A percentile compares a stretch with the other conserved stretches of the same genome.
Conservation (phyloP, 1,140 invertebrate species). For the Platorchestia sp. region DNA sequence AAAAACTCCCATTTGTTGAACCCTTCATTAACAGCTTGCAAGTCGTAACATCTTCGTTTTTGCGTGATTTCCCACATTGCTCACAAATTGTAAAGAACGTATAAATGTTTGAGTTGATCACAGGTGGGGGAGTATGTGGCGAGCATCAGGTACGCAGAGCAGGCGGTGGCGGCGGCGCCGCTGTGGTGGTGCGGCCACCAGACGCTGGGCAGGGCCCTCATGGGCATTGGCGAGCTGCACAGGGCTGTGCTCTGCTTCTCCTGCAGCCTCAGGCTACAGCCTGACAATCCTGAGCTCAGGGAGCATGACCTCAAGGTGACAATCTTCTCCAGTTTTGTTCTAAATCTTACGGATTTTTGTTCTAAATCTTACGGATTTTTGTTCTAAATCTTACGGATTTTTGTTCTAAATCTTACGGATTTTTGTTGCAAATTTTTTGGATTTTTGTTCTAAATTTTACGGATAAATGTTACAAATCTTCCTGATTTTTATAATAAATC, state of each 20-base stretch:
- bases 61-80: too few relatives aligned
- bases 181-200: constrained; percentile 48
- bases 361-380: too few relatives aligned
- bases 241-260: constrained; percentile 54
- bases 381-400: neutral
- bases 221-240: constrained; percentile 35
- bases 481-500: too few relatives aligned
- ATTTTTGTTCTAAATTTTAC: neutral
- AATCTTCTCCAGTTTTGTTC: too few relatives aligned
- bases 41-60: too few relatives aligned
- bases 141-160: constrained; percentile 16
- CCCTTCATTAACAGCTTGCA: too few relatives aligned
- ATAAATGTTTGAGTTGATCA: neutral
- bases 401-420: neutral
- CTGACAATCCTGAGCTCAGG: constrained; percentile 9
- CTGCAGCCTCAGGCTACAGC: neutral
- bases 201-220: constrained; percentile 7
- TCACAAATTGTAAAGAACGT: too few relatives aligned
- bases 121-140: constrained; percentile 33
- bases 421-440: neutral
- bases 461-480: too few relatives aligned
- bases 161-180: constrained; percentile 5
- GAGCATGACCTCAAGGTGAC: constrained; percentile 11
- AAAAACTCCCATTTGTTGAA: too few relatives aligned
- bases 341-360: too few relatives aligned